Base-by-base conservation (phyloP, 2,113 vertebrate species). In the Dipodomys spectabilis region DNA sequence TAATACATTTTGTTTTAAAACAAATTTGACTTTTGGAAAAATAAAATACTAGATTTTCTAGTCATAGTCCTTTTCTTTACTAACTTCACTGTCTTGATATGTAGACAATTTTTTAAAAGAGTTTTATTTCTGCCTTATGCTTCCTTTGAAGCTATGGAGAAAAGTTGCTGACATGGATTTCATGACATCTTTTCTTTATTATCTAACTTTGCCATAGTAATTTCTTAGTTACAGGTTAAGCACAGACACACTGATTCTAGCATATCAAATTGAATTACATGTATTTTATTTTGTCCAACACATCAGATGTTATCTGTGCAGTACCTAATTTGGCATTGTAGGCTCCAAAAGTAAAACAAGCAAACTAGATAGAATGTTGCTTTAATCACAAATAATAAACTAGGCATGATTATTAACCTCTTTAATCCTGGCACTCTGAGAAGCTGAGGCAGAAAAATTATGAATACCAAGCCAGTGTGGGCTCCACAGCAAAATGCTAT, bases 1-100 rank as follows among this genome's bases (percentile, higher is more conserved):
- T 75, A 84, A 64, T 30, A 75, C 9, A 32, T 82, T 73, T 73
- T 75, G 1, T 92, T 93, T 67, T 79, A 87, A 83, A 81, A 18
- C 19, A 91, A 88, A 84, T 79, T 87, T 88, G 67, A 87, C 28
- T 60, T 25, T 91, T 45, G 11, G 80, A 83, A 44, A 92, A 23
- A 53, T 25, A 7, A 18, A 25, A 7, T 71, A 45, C 19, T 78
- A 2, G 10, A 39, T 72, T 30, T 39, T 69, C 69, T 65, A 25
- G 27, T 0, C 72, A 20, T 75, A 68, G 5, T 78, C 6, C 86
- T 10, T 72, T 88, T 12, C 49, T 49, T 49, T 49, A 49, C 49
- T 11, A 12, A 49, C 12, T 49, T 49, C 49, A 49, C 12, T 9
- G 49, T 49, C 49, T 39, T 49, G 49, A 49, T 49, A 49, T 49